Percentiles rank a stretch among this genome's conserved stretches.
Evolutionary conservation across 2,797 vertebrate species (phyloP).

Genomic region (Novumbra hubbsi): DNA sequence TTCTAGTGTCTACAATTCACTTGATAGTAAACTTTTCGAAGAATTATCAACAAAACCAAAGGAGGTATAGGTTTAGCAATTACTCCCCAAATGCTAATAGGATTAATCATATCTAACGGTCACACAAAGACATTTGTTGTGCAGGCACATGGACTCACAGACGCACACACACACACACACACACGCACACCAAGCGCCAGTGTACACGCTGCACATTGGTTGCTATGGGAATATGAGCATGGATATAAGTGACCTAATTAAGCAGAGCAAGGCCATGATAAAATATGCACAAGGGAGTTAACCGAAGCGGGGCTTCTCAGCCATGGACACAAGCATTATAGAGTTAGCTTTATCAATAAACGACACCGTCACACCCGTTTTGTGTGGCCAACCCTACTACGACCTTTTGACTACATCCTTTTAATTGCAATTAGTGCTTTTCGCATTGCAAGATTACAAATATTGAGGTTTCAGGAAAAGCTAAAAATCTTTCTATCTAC

Average conservation of each 20-base stretch:
- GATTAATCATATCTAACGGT: conserved; percentile 55
- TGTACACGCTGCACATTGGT: conserved; percentile 48
- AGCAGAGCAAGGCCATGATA: conserved; percentile 63
- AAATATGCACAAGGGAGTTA: conserved; percentile 67
- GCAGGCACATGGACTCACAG: conserved; percentile 2
- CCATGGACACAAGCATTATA: conserved; percentile 17
- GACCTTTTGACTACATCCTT: neutral
- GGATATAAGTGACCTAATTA: conserved; percentile 75
- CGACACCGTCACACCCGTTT: neutral
- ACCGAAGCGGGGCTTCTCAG: neutral
- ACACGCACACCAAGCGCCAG: conserved; percentile 12
- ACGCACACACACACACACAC: conserved; percentile 21
- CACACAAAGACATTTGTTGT: conserved; percentile 14
- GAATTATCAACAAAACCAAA: neutral
- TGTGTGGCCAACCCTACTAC: neutral
- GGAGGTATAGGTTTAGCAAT: conserved; percentile 15
- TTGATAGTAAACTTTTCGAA: conserved; percentile 5
- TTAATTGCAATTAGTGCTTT: too few species aligned
- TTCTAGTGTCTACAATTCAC: too few species aligned
- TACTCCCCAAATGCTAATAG: conserved; percentile 41
- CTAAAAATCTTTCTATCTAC: too few species aligned
- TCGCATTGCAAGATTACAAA: too few species aligned
- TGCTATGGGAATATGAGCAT: conserved; percentile 69
- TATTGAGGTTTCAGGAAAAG: too few species aligned
- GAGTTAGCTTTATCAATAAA: conserved; percentile 40